A percentile compares a stretch with the other conserved stretches of the same genome.
These are phyloP conservation scores for Loriculus beryllinus DNA, from an alignment of 2,797 vertebrate species.

Conservation along the genomic window DNA sequence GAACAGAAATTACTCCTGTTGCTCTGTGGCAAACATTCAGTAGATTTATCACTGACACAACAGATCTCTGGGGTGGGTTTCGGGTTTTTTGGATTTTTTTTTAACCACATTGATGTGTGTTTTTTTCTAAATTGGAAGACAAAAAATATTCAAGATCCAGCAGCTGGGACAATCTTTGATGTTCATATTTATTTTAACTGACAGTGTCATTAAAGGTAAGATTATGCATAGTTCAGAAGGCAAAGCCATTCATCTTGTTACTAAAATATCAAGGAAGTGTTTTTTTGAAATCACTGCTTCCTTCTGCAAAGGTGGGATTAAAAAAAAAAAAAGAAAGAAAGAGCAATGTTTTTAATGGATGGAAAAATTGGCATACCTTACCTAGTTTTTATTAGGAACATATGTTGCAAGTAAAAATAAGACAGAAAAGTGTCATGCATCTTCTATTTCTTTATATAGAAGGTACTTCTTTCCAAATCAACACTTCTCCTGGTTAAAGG, in stretches of 20 bases:
- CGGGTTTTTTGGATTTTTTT: background rate
- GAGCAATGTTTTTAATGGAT: background rate
- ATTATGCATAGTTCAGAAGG: background rate
- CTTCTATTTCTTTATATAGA: background rate
- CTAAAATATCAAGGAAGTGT: slow-evolving; percentile 27
- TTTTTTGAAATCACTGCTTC: slow-evolving; percentile 1
- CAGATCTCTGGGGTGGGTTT: background rate
- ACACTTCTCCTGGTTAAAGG: background rate
- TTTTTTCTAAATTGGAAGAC: background rate
- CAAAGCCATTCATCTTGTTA: slow-evolving; percentile 8
- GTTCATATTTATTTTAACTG: background rate
- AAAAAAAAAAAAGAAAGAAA: background rate
- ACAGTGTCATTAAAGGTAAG: background rate
- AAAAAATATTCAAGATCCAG: background rate
- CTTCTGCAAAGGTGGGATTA: slow-evolving; percentile 12
- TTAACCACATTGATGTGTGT: background rate
- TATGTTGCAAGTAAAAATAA: background rate
- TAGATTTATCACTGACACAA: background rate
- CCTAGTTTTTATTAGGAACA: slow-evolving; percentile 1
- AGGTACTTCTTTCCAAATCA: background rate
- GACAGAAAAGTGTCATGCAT: background rate
- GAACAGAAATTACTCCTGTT: background rate
- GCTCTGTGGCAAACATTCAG: background rate
- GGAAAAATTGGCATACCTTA: background rate
- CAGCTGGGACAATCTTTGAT: background rate